Evolutionary conservation across 2,113 vertebrate species (phyloP), one percentile per base, ranked within the genome.

Genomic region (Picathartes gymnocephalus): DNA sequence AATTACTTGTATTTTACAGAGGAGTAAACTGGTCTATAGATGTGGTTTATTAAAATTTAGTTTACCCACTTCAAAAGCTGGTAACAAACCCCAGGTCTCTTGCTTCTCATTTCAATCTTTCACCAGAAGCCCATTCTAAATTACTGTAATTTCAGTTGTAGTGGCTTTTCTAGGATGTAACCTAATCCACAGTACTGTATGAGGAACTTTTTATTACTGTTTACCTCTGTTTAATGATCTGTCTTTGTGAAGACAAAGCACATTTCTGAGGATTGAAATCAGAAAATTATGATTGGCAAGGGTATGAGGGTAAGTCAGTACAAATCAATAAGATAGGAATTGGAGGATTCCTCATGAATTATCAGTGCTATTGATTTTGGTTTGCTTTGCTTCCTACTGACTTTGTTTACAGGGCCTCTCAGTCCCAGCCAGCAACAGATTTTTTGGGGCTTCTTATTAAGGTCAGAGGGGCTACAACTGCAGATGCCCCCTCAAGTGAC

Each of bases 221-320:
- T 96, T 96, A 86, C 82, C n/a, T 94, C 60, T 78, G 28, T 48
- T 96, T 92, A 90, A 92, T 95, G 47, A 78, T 81, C 50, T 92
- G 56, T 78, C 51, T 92, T 88, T 88, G 76, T 60, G 80, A 76
- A 92, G 73, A 64, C 48, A 81, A 93, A 92, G 60, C 9, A 1
- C 40, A 20, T 78, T 94, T 96, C 76, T 94, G 40, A 79, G 42
- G 53, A 45, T 27, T 77, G 51, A 92, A 91, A 88, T 90, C 79
- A 68, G 88, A 85, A 91, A 79, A 78, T 56, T 85, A 16, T 86
- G 81, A 71, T 13, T 92, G 88, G 76, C 68, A 81, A 78, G 39
- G 60, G 6, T 64, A 22, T 45, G 69, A 74, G 56, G 10, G 15
- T 81, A 60, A 81, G 53, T 64, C 64, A 64, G 60, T 69, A 30